Conservation (phyloP, 1,140 invertebrate species). For the Tetramorium alpestre region DNA sequence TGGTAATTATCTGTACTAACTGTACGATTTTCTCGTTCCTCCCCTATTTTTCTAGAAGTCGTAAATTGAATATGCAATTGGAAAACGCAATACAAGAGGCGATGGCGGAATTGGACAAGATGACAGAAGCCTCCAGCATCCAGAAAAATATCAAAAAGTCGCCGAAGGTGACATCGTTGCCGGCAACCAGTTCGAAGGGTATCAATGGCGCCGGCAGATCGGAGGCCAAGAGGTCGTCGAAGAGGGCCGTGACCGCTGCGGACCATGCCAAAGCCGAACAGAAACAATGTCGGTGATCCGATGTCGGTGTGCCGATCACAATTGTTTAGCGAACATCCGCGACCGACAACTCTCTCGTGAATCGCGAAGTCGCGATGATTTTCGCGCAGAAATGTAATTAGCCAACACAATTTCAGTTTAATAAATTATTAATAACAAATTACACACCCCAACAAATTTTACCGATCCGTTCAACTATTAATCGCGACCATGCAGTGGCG, state of each 20-base stretch:
- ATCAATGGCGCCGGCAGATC: constrained; percentile 54
- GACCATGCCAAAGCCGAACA: constrained; percentile 69
- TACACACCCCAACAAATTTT: constrained; percentile 35
- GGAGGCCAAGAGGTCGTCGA: constrained; percentile 77
- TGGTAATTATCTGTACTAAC: constrained; percentile 55
- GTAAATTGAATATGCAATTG: constrained; percentile 94
- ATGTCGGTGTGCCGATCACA: not conserved
- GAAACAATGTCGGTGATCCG: constrained; percentile 75
- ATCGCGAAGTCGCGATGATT: constrained; percentile 4
- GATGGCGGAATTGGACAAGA: constrained; percentile 90
- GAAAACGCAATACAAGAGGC: constrained; percentile 96
- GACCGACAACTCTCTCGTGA: not conserved
- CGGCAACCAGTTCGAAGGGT: constrained; percentile 56
- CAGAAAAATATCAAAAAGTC: constrained; percentile 62
- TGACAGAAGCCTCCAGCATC: constrained; percentile 69
- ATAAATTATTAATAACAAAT: constrained; percentile 44
- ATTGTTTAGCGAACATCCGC: not conserved
- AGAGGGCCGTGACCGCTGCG: constrained; percentile 69
- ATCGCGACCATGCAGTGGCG: not conserved
- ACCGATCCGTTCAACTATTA: constrained; percentile 12
- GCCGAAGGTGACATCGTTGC: constrained; percentile 32
- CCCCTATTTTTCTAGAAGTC: constrained; percentile 88
- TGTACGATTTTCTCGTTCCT: constrained; percentile 68
- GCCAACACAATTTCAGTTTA: constrained; percentile 28
- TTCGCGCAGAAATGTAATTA: constrained; percentile 50